These are phyloP conservation scores for Caiman crocodilus DNA, from an alignment of 2,797 vertebrate species.

Conservation along the genomic window DNA sequence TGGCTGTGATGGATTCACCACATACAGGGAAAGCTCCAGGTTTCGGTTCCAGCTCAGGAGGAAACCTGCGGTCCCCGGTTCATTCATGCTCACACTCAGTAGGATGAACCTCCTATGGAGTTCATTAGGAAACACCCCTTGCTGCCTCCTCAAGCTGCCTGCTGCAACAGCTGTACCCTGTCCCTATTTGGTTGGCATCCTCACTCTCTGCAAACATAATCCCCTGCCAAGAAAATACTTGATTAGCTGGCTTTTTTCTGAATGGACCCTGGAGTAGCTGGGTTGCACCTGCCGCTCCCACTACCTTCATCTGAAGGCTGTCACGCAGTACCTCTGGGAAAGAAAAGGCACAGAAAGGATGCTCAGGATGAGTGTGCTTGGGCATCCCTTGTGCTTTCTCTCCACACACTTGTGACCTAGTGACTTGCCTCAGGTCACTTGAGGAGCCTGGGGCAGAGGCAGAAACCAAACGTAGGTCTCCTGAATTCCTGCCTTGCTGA, in stretches of 20 bases:
- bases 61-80: background rate
- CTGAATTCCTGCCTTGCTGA: background rate
- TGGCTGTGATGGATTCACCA: background rate
- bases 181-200: background rate
- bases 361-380: background rate
- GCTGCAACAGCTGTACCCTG: background rate
- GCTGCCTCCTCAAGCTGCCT: background rate
- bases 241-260: background rate
- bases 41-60: background rate
- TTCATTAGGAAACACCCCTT: background rate
- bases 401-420: background rate
- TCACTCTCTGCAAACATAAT: background rate
- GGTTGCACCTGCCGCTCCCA: background rate
- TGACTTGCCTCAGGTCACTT: background rate
- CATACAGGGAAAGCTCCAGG: background rate
- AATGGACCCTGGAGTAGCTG: background rate
- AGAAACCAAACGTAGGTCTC: background rate
- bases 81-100: background rate
- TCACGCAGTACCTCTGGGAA: background rate
- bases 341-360: background rate
- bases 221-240: background rate
- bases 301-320: background rate
- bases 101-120: background rate
- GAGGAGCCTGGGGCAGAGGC: background rate
- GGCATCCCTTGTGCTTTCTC: too few relatives aligned